Conservation (phyloP, 2,888 invertebrate genomes). For the Bedellia somnulentella region DNA sequence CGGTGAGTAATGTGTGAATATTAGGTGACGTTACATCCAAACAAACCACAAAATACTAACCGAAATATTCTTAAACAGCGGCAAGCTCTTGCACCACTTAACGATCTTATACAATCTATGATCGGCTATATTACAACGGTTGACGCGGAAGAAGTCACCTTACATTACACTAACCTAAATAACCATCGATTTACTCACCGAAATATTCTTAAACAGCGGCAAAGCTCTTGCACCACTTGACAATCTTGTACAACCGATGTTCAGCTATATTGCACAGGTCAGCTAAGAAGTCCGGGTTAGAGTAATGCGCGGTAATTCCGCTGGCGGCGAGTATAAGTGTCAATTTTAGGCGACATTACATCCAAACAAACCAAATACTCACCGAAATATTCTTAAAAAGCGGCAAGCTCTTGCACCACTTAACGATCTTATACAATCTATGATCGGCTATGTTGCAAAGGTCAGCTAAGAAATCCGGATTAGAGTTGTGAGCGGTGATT, state of each 20-base stretch:
- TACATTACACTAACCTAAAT: too few species aligned
- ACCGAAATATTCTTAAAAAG: constrained; percentile 95
- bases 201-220: constrained; percentile 94
- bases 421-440: constrained; percentile 93
- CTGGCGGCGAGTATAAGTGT: constrained; percentile 47
- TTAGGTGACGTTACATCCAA: too few species aligned
- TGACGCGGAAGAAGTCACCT: too few species aligned
- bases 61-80: constrained; percentile 94
- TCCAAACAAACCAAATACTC: too few species aligned
- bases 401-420: constrained; percentile 97
- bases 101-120: constrained; percentile 95
- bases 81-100: constrained; percentile 97
- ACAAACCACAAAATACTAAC: too few species aligned
- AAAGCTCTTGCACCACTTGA: constrained; percentile 97
- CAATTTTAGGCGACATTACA: too few species aligned
- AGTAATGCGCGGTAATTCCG: constrained; percentile 60
- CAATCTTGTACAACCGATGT: constrained; percentile 93
- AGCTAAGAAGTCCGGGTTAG: constrained; percentile 82
- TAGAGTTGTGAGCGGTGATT: constrained; percentile 64
- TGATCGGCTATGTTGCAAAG: constrained; percentile 94
- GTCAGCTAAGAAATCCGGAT: constrained; percentile 85
- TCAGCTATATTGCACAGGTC: constrained; percentile 94
- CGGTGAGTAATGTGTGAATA: constrained; percentile 41
- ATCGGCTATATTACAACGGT: too few species aligned
- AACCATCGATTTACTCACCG: too few species aligned